Base-by-base conservation (phyloP, 1,140 invertebrate species). In the Bicyclus anynana region DNA sequence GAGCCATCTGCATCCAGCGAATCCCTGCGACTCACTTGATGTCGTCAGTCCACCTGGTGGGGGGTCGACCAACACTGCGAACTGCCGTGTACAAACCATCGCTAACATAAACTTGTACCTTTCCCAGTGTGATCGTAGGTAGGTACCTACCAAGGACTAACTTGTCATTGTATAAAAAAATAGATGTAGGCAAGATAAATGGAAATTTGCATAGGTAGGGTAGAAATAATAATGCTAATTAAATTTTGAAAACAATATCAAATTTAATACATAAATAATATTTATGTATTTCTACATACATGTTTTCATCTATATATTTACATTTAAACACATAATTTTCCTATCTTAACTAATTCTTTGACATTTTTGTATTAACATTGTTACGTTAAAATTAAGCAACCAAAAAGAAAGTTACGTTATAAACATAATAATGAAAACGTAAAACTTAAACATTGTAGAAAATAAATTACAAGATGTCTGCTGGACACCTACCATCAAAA, bases 231-330 rank as follows among this genome's bases (percentile, higher is more conserved):
- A 85, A 77, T 76, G 65, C 69, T 59, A 67, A 68, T 77, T 66
- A 71, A 85, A 84, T 87, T 87, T 85, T 83, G 77, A 87, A 87
- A 87, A 87, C 82, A 87, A 87, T 87, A 87, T 87, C 84, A 87
- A 87, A 87, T 87, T 84, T 84, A 87, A 85, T 87, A 87, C 84
- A 87, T 87, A 87, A 87, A 87, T 85, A 87, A 80, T 55, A 82
- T 85, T 87, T 87, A 87, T 85, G 84, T 87, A 85, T 71, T 72
- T 74, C 84, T 84, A 85, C 84, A 85, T 83, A 85, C 80, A 87
- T 75, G 80, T 81, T 84, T 84, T 84, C 74, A 71, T 80, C 81
- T 87, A 87, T 83, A 77, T 87, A 87, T 87, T 85, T 87, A 87
- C 84, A 87, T 75, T 86, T 74, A 81, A 81, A 87, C 82, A 83